phyloP scores from a whole-genome alignment of 2,888 invertebrate species.

The Phragmatobia fuliginosa region DNA sequence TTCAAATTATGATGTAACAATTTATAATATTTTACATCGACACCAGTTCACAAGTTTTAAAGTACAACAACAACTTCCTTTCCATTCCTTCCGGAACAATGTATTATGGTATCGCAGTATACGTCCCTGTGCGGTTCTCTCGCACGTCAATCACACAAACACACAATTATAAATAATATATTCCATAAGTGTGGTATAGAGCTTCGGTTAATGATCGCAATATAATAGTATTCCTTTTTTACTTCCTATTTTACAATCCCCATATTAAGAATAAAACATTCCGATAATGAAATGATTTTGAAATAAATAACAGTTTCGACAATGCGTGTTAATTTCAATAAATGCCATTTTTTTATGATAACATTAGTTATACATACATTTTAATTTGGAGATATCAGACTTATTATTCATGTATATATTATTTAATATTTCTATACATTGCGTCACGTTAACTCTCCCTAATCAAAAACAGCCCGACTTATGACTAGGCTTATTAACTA shows the following conservation, averaged over 20 bases:
- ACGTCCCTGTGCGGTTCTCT: slow-evolving; percentile 25
- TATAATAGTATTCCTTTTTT: slow-evolving; percentile 33
- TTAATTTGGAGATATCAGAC: background rate
- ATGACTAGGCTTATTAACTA: background rate
- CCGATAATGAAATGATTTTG: slow-evolving; percentile 29
- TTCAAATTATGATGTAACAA: background rate
- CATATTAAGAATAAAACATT: slow-evolving; percentile 36
- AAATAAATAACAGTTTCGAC: background rate
- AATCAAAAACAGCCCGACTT: background rate
- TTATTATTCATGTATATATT: background rate
- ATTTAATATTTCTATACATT: background rate
- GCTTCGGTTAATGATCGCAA: slow-evolving; percentile 15
- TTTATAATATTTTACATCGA: background rate
- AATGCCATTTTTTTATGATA: background rate
- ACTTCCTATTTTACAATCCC: slow-evolving; percentile 17
- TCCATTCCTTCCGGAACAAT: background rate
- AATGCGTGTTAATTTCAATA: background rate
- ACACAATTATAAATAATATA: slow-evolving; percentile 19
- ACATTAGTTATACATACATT: background rate
- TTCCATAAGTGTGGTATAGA: slow-evolving; percentile 20
- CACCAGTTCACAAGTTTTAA: slow-evolving; percentile 3
- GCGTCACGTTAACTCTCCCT: background rate
- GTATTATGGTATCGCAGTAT: slow-evolving; percentile 21
- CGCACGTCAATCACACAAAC: slow-evolving; percentile 28
- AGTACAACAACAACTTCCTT: background rate